phyloP scores from a whole-genome alignment of 2,888 invertebrate species.

The Habrosyne pyritoides region DNA sequence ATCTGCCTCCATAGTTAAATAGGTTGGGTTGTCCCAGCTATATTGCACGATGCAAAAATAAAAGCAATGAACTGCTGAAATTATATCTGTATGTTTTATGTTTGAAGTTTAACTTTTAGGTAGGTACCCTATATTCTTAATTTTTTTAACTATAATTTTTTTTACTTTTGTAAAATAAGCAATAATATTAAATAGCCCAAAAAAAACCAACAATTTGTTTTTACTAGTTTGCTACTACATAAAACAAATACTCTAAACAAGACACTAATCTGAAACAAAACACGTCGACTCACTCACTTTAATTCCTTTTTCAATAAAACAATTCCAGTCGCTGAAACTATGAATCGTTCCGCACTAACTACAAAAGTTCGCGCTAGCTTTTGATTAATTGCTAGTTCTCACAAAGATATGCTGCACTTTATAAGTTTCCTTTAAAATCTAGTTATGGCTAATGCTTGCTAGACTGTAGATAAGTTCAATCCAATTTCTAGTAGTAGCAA shows the following conservation, averaged over 20 bases:
- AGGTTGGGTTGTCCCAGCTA: conserved; percentile 3
- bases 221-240: too few species aligned
- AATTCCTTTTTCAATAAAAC: conserved; percentile 16
- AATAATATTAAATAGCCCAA: too few species aligned
- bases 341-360: conserved; percentile 19
- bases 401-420: conserved; percentile 31
- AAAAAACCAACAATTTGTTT: too few species aligned
- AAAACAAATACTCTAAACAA: too few species aligned
- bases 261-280: too few species aligned
- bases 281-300: too few species aligned
- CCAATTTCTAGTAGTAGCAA: too few species aligned
- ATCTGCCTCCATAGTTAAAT: conserved; percentile 6
- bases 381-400: conserved; percentile 29
- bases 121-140: too few species aligned
- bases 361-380: conserved; percentile 21
- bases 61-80: neutral
- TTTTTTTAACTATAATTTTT: too few species aligned
- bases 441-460: neutral
- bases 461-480: too few species aligned
- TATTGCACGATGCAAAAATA: neutral
- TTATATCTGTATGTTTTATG: neutral
- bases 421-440: conserved; percentile 29
- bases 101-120: too few species aligned
- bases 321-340: conserved; percentile 15
- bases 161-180: too few species aligned